Evolutionary conservation across 2,888 invertebrate genomes (phyloP), one percentile per base, ranked within the genome.

Genomic region (Cephus pulcher): DNA sequence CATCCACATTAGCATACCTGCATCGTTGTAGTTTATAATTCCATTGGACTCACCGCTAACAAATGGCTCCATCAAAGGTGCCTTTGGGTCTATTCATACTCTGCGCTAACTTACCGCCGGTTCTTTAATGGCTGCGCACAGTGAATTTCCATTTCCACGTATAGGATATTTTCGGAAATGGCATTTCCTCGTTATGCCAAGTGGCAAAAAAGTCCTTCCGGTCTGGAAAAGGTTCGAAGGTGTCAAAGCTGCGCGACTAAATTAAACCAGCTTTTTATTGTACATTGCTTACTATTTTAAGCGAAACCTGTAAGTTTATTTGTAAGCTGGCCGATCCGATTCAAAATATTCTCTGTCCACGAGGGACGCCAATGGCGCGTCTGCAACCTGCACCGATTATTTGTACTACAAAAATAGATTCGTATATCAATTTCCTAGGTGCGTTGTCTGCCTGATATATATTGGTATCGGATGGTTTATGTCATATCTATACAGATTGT

Each of bases 401-500:
- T 89, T 89, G 86, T 83, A 84, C 84, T 85, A 84, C 89, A 83
- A 88, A 85, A 89, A 89, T 89, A 89, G 89, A 89, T 86, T 89
- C 86, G 87, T 88, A 88, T 88, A 89, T 89, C 89, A 89, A 89
- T 88, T 89, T 89, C 88, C 89, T 89, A 89, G 88, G 89, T 89
- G 88, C 56, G 56, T 89, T 86, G 78, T 79, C 80, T 73, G 81
- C 78, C 71, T 80, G 78, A 56, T 82, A 80, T 81, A 80, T 80
- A 81, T 82, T 81, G 78, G 81, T 79, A 78, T 77, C 74, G 75
- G 82, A 86, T 85, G 84, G 82, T 80, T 81, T 76, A 76, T 76
- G 75, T 77, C 82, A 85, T 86, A 83, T 81, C 80, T 85, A 86
- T 83, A 85, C 86, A 78, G 76, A 74, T 78, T 78, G 23, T 56